Conservation (phyloP, 2,113 vertebrate genomes). For the Indri indri region DNA sequence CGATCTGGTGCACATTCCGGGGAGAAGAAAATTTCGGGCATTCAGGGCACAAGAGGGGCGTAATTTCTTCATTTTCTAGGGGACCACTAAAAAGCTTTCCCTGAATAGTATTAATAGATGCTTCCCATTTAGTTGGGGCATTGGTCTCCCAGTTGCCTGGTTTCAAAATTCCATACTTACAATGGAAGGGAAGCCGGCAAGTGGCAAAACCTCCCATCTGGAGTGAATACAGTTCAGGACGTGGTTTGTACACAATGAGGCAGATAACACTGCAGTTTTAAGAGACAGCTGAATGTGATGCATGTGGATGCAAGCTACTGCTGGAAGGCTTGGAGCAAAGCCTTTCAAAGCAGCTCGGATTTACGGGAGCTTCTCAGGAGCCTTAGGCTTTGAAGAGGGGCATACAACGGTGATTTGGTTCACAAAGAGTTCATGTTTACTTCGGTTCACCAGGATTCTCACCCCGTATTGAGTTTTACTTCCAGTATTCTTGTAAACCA, state of each 20-base stretch:
- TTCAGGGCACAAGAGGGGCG: no score
- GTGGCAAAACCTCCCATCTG: neutral
- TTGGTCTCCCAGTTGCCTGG: neutral
- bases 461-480: neutral
- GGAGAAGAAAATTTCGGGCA: neutral
- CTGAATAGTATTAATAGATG: neutral
- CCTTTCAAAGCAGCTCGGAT: neutral
- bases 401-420: neutral
- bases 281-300: neutral
- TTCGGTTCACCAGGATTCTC: constrained; percentile 40
- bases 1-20: neutral
- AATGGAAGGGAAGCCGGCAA: neutral
- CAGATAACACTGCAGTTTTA: constrained; percentile 30
- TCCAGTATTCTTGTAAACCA: constrained; percentile 13
- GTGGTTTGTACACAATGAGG: neutral
- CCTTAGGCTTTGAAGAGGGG: constrained; percentile 29
- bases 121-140: neutral
- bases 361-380: neutral
- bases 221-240: neutral
- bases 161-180: neutral
- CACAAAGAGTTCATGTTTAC: constrained; percentile 39
- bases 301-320: neutral
- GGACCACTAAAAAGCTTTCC: neutral
- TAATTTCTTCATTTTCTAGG: neutral
- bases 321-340: neutral